Base-by-base conservation (phyloP, 92 coral and sea anemone genomes). In the Metridium senile region DNA sequence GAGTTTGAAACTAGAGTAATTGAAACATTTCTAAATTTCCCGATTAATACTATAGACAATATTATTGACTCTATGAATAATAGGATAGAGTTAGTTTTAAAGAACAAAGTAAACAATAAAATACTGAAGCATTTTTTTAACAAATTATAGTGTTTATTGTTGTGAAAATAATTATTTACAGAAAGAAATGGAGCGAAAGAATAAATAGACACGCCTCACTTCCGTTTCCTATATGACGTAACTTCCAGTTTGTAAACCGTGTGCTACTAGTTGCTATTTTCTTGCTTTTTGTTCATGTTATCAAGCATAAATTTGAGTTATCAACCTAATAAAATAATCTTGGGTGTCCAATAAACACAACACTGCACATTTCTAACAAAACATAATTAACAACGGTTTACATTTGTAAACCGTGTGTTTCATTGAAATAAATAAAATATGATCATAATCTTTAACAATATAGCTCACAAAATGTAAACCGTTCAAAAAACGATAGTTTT, bases 11-110 rank as follows among this genome's bases (percentile, higher is more conserved):
- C 9, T 0, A 79, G 83, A 69, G 76, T 79, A 11, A 68, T 32
- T 31, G 66, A 9, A 54, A 9, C 61, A 54, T 45, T 45, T 45
- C 7, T 7, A 7, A 45, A 45, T 45, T 45, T 54, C 3, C 16
- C 16, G 9, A 54, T 2, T 2, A 20, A 10, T 8, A n/a, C 16
- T 28, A 64, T 77, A 23, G 34, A 75, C 56, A 20, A 52, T 27
- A 75, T 35, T 29, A 75, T 75, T 26, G 71, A 45, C 16, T 75
- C 71, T 18, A 75, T 68, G 82, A 66, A 66, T 62, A 78, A 78
- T 47, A 29, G 83, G 29, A 62, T 67, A 56, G 51, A 72, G 26
- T 27, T 35, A 0, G 66, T 77, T 18, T 27, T 77, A 20, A 58
- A 64, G 51, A 26, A 64, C 29, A 33, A 57, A 62, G 81, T 32